phyloP scores from a whole-genome alignment of 2,888 invertebrate genomes.

The Diloba caeruleocephala region DNA sequence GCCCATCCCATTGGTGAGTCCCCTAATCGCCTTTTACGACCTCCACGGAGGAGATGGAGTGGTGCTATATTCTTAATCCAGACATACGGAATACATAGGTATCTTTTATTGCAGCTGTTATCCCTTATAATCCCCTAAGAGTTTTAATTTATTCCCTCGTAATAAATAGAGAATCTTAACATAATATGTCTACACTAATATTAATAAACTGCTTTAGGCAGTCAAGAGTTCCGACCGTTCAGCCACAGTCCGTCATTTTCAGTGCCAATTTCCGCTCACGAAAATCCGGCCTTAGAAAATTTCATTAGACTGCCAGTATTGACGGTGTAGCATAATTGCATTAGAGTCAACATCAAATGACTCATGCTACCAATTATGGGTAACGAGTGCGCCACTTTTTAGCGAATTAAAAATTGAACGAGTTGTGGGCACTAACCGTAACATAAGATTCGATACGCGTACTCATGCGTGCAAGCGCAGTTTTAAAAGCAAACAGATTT shows the following conservation, averaged over 20 bases:
- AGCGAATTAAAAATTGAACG: slow-evolving; percentile 41
- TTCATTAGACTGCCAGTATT: slow-evolving; percentile 8
- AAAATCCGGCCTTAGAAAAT: slow-evolving; percentile 14
- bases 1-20: too few species aligned
- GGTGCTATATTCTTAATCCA: too few species aligned
- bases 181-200: neutral
- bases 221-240: neutral
- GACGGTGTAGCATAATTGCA: slow-evolving; percentile 17
- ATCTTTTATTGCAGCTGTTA: too few species aligned
- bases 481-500: slow-evolving; percentile 51
- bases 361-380: slow-evolving; percentile 34
- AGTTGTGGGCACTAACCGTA: slow-evolving; percentile 57
- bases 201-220: slow-evolving; percentile 3
- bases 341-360: slow-evolving; percentile 26
- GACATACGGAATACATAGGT: too few species aligned
- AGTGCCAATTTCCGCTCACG: slow-evolving; percentile 3
- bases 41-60: too few species aligned
- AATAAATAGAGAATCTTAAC: too few species aligned
- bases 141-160: too few species aligned
- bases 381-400: slow-evolving; percentile 36
- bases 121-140: too few species aligned
- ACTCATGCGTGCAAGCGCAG: slow-evolving; percentile 56
- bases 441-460: slow-evolving; percentile 58
- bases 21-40: too few species aligned
- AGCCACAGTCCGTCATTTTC: neutral